Percentiles rank a stretch among this genome's conserved stretches.
These are phyloP conservation scores for Gnatocerus cornutus DNA, from an alignment of 2,888 invertebrate species.

Conservation along the genomic window DNA sequence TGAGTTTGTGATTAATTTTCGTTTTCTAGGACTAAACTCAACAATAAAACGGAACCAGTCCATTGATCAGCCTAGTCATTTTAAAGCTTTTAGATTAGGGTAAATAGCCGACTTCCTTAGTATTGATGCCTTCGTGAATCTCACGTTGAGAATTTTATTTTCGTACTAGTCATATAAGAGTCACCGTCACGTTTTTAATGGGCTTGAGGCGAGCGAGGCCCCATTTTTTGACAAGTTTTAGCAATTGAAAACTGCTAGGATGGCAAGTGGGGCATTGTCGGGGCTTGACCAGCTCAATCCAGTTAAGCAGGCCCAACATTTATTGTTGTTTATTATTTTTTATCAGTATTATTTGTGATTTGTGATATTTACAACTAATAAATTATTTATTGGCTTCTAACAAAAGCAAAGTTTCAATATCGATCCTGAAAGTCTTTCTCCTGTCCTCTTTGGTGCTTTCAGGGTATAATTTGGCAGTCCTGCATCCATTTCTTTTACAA, in stretches of 20 bases:
- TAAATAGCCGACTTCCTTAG: slow-evolving; percentile 29
- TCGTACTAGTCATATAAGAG: slow-evolving; percentile 32
- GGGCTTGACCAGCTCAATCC: too few species aligned
- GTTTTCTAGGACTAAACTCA: slow-evolving; percentile 34
- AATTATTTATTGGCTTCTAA: slow-evolving; percentile 21
- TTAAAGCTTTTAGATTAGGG: slow-evolving; percentile 27
- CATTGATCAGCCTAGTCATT: slow-evolving; percentile 37
- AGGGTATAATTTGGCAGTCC: too few species aligned
- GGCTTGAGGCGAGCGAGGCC: neutral
- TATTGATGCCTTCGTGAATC: slow-evolving; percentile 21
- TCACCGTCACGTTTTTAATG: slow-evolving; percentile 7
- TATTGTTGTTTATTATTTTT: slow-evolving; percentile 13
- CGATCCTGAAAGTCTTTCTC: too few species aligned
- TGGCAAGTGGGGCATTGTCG: too few species aligned
- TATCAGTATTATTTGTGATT: slow-evolving; percentile 33
- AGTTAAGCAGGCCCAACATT: neutral
- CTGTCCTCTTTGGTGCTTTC: too few species aligned
- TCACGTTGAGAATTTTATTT: slow-evolving; percentile 31
- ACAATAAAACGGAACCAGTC: slow-evolving; percentile 33
- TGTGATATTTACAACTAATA: slow-evolving; percentile 28
- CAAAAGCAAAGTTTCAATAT: too few species aligned
- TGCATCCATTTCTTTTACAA: too few species aligned
- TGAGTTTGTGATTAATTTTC: slow-evolving; percentile 16
- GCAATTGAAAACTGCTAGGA: too few species aligned
- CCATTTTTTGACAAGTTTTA: neutral